Evolutionary conservation across 2,888 invertebrate genomes (phyloP), one percentile per base, ranked within the genome.

Genomic region (Anarsia innoxiella): DNA sequence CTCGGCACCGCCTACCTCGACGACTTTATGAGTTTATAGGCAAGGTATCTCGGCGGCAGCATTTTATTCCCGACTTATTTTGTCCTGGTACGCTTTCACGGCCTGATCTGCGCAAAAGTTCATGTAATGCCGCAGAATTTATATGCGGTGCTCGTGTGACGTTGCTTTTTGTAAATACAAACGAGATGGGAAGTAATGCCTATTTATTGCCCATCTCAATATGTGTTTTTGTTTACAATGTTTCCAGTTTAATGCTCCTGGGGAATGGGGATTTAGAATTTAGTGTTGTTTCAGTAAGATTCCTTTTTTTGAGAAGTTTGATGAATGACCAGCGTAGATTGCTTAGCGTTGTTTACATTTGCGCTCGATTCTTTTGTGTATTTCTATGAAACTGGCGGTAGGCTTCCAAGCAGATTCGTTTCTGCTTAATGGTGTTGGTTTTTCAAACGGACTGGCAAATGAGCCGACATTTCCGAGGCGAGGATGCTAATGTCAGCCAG

Each of bases 401-500:
- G 12, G 28, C 28, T 27, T 32, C 16, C 39, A 9, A 31, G 41
- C 53, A 52, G 48, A 61, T 65, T 59, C 54, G 54, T 53, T 59
- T 42, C 54, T 60, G 59, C 49, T 63, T 62, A 64, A 64, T 56
- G 53, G 47, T 57, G 58, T 61, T 56, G 64, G 66, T 69, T 77
- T 75, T 76, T 70, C 66, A 73, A 71, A 72, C 60, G 59, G 69
- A 66, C 68, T 74, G 71, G 71, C 71, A 75, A 78, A 79, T 79
- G 76, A 76, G 74, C 59, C 58, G 65, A 60, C 68, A 65, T 75
- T 77, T 69, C 59, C 64, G 62, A 73, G 67, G 73, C 73, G 76
- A 64, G 69, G 72, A 77, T 60, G 70, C 67, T 67, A 72, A 78
- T 74, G 80, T 80, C 82, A 77, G 69, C 65, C 59, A 75, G 71